These are phyloP conservation scores for Corynorhinus townsendii DNA, from an alignment of 2,113 vertebrate genomes.

Conservation along the genomic window DNA sequence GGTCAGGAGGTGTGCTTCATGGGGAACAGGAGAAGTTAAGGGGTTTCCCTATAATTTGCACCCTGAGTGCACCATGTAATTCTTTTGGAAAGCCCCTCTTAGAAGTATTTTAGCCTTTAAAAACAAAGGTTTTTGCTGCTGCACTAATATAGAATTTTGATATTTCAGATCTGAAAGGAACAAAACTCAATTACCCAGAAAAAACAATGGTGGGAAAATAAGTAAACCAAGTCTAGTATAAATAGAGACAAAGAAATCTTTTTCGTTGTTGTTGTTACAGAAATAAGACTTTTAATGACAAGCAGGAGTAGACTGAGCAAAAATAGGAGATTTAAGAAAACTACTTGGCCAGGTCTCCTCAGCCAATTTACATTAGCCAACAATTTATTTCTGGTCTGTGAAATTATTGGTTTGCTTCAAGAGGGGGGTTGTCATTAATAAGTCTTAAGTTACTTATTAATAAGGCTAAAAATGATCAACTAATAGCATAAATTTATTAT, in stretches of 20 bases:
- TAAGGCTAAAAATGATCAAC: slow-evolving; percentile 15
- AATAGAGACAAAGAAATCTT: slow-evolving; percentile 27
- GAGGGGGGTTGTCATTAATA: neutral
- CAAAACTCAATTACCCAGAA: neutral
- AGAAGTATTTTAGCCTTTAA: slow-evolving; percentile 17
- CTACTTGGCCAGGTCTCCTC: neutral
- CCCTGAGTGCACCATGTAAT: slow-evolving; percentile 18
- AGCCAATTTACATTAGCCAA: neutral
- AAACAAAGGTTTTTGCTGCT: slow-evolving; percentile 56
- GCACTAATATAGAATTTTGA: slow-evolving; percentile 37
- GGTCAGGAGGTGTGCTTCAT: neutral
- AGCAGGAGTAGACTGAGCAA: neutral
- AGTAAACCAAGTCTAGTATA: neutral
- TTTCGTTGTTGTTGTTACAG: neutral
- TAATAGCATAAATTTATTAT: neutral
- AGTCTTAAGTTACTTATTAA: neutral
- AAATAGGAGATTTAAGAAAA: slow-evolving; percentile 1
- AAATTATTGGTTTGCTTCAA: slow-evolving; percentile 12
- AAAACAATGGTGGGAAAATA: slow-evolving; percentile 38
- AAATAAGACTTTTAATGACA: slow-evolving; percentile 15
- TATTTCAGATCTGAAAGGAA: slow-evolving; percentile 37
- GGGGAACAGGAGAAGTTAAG: slow-evolving; percentile 1
- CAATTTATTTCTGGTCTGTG: slow-evolving; percentile 25
- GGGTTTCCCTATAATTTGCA: slow-evolving; percentile 39
- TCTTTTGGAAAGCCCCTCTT: slow-evolving; percentile 63